Conservation (phyloP, 2,888 invertebrate species). For the Andrena haemorrhoa region DNA sequence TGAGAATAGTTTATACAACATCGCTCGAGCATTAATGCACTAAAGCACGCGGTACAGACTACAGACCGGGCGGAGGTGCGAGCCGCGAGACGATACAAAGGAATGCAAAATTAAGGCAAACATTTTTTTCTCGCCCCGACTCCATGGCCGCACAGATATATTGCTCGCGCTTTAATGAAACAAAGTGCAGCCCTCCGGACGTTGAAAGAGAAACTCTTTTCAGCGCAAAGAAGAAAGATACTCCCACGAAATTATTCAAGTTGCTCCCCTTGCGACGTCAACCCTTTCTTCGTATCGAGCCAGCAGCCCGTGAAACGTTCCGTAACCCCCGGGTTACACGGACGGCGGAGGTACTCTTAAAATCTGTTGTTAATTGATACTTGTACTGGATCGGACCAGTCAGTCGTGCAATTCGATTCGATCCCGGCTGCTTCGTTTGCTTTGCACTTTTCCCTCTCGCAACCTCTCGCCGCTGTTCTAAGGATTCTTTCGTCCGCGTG, state of each 20-base stretch:
- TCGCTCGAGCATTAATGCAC: slow-evolving; percentile 49
- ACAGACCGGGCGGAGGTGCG: slow-evolving; percentile 12
- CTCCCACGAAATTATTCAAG: slow-evolving; percentile 51
- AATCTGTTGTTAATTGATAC: slow-evolving; percentile 32
- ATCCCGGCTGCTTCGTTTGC: neutral
- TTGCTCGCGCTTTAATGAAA: slow-evolving; percentile 62
- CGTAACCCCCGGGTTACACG: neutral
- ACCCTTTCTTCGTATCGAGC: slow-evolving; percentile 1
- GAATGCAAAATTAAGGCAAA: slow-evolving; percentile 69
- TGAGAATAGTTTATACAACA: slow-evolving; percentile 47
- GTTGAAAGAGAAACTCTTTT: slow-evolving; percentile 40
- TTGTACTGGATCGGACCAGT: slow-evolving; percentile 3
- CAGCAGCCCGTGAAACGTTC: slow-evolving; percentile 28
- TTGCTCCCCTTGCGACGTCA: slow-evolving; percentile 22
- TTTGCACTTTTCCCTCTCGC: neutral
- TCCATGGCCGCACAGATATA: slow-evolving; percentile 45
- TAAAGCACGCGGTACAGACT: slow-evolving; percentile 29
- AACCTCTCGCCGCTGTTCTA: neutral
- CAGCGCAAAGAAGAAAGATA: slow-evolving; percentile 39
- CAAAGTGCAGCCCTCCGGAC: slow-evolving; percentile 59
- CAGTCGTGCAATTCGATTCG: slow-evolving; percentile 5
- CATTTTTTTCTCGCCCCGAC: slow-evolving; percentile 52
- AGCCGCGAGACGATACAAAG: slow-evolving; percentile 58
- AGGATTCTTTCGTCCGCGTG: no score
- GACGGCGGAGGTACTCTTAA: slow-evolving; percentile 2